Percentiles rank a stretch among this genome's conserved stretches.
phyloP scores from a whole-genome alignment of 2,113 vertebrate species.

The Morone chrysops region DNA sequence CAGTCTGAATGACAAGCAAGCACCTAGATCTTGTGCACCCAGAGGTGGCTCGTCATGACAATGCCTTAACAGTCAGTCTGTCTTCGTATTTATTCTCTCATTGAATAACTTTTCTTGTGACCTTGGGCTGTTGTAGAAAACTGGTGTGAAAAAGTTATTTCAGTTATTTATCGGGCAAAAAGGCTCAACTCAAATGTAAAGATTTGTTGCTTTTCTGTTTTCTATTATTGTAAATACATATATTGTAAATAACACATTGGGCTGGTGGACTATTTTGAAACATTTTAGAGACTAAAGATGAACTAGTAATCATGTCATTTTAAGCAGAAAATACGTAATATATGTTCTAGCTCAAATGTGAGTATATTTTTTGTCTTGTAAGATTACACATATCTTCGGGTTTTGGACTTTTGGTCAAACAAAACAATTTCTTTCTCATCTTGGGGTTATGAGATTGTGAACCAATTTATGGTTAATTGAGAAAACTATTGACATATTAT shows the following conservation, averaged over 20 bases:
- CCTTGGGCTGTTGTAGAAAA: neutral
- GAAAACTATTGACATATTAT: neutral
- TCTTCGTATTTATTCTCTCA: neutral
- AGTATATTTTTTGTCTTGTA: neutral
- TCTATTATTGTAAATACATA: too few species aligned
- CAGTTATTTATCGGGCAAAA: neutral
- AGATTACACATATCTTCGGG: neutral
- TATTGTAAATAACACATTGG: too few species aligned
- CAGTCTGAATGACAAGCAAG: conserved; percentile 20
- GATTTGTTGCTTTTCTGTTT: neutral
- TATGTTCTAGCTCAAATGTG: neutral
- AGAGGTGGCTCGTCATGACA: neutral
- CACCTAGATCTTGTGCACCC: neutral
- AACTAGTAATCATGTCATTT: too few species aligned
- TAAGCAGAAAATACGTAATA: too few species aligned
- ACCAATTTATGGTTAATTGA: neutral
- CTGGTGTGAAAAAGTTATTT: neutral
- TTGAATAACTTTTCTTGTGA: neutral
- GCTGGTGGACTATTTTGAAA: too few species aligned
- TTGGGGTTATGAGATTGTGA: neutral
- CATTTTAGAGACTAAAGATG: too few species aligned
- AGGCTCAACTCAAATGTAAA: neutral
- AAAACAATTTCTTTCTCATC: neutral
- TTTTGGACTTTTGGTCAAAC: neutral
- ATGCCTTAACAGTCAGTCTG: neutral